Conservation (phyloP, 1,140 invertebrate genomes). For the Temnothorax longispinosus region DNA sequence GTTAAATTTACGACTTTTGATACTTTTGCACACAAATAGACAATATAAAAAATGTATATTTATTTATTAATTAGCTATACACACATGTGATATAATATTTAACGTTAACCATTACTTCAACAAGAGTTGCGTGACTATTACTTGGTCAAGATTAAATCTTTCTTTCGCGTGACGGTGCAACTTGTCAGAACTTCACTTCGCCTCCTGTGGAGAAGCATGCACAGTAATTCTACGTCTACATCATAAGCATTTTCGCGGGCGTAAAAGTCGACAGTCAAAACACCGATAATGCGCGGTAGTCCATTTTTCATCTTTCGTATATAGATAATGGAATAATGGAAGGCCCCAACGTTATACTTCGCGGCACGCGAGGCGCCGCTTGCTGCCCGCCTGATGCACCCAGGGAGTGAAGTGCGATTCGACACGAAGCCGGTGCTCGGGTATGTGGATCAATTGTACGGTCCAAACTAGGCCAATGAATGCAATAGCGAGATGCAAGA, state of each 20-base stretch:
- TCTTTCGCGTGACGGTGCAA: slow-evolving; percentile 38
- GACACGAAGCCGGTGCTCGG: slow-evolving; percentile 40
- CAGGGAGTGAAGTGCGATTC: slow-evolving; percentile 35
- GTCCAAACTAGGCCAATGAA: slow-evolving; percentile 63
- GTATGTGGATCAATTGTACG: slow-evolving; percentile 65
- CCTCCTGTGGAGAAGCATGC: neutral
- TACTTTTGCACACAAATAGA: neutral
- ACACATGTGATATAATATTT: neutral
- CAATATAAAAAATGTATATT: neutral
- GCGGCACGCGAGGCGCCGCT: slow-evolving; percentile 17
- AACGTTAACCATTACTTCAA: slow-evolving; percentile 10
- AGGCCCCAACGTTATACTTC: slow-evolving; percentile 14
- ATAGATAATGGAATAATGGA: slow-evolving; percentile 23
- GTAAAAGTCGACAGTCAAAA: slow-evolving; percentile 38
- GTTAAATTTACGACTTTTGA: neutral
- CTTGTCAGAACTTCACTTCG: slow-evolving; percentile 9
- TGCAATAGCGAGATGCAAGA: slow-evolving; percentile 33
- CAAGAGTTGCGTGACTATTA: slow-evolving; percentile 35
- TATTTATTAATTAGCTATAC: neutral
- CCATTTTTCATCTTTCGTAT: slow-evolving; percentile 42
- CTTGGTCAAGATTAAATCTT: slow-evolving; percentile 10
- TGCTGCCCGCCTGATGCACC: neutral
- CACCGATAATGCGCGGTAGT: slow-evolving; percentile 35
- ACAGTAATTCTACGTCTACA: slow-evolving; percentile 11
- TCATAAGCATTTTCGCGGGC: slow-evolving; percentile 37